A percentile compares a stretch with the other conserved stretches of the same genome.
These are phyloP conservation scores for Fistularia tabacaria DNA, from an alignment of 2,797 vertebrate species.

Conservation along the genomic window DNA sequence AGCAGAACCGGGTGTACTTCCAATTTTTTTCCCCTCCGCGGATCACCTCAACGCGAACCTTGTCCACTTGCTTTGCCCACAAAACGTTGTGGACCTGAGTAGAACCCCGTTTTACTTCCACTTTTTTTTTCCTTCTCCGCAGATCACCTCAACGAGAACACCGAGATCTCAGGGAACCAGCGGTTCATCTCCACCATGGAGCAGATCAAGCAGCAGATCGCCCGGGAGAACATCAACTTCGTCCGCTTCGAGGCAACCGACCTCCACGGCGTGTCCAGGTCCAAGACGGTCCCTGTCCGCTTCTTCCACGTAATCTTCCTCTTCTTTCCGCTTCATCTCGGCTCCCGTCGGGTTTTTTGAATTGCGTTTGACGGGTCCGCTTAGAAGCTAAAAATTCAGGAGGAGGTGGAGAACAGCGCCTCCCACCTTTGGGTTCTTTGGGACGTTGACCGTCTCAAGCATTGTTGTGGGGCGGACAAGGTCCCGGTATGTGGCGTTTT, in stretches of 20 bases:
- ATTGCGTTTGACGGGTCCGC: too few relatives aligned
- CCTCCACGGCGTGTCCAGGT: constrained; percentile 90
- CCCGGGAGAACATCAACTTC: constrained; percentile 83
- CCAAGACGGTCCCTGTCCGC: constrained; percentile 87
- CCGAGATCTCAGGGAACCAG: constrained; percentile 57
- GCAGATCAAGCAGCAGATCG: constrained; percentile 88
- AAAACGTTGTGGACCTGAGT: background rate
- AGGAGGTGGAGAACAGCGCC: too few relatives aligned
- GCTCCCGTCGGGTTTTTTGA: too few relatives aligned
- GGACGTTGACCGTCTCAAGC: too few relatives aligned
- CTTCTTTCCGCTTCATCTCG: background rate
- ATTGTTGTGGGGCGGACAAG: too few relatives aligned
- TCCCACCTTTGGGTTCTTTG: too few relatives aligned
- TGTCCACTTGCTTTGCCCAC: too few relatives aligned
- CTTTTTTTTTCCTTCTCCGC: constrained; percentile 30
- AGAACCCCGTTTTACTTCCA: background rate
- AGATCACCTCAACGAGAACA: constrained; percentile 71
- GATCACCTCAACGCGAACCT: too few relatives aligned
- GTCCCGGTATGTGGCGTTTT: too few relatives aligned
- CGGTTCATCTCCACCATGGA: constrained; percentile 79
- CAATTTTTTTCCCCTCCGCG: too few relatives aligned
- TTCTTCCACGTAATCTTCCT: constrained; percentile 85
- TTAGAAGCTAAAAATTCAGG: too few relatives aligned
- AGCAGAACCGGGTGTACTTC: too few relatives aligned
- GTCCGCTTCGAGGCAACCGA: constrained; percentile 92